Evolutionary conservation across 2,113 vertebrate genomes (phyloP), one percentile per base, ranked within the genome.

Genomic region (Cranoglanis bouderius): DNA sequence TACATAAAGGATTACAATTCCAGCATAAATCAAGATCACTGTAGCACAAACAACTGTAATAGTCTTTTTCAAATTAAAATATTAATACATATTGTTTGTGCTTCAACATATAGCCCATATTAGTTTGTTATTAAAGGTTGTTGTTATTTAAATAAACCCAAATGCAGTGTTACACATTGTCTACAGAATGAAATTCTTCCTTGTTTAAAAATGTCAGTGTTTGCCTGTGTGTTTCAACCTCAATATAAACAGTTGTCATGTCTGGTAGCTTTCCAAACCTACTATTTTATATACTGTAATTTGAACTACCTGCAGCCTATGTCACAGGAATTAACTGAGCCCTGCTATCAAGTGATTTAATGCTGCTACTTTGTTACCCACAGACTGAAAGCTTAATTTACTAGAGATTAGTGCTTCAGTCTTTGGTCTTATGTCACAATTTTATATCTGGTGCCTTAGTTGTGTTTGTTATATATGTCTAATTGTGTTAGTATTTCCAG

Each of bases 271-370:
- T 40, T 74, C 19, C 35, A 74, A 43, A 74, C 72, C 72, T 75
- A 43, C 35, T 13, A 49, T 78, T 49, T n/a, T 29, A 29, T 78
- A 49, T 26, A 0, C n/a, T n/a, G n/a, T n/a, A n/a, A 46, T 77
- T 46, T 46, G 8, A 77, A 77, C 16, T 77, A 46, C 40, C 40
- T 77, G 21, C 70, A 75, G 38, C 32, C 67, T 38, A 38, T 40
- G 38, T 21, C 8, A 75, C 18, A 43, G 9, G 38, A 75, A 43
- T 75, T 40, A 43, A 43, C 19, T 75, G 6, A 24, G 18, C 19
- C 7, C 38, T 74, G 35, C 87, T 82, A 90, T 90, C 92, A 90
- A 93, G 92, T 88, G 87, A 84, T 93, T 93, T 90, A 91, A 93
- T 85, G 87, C 43, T 49, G 91, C 88, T 89, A 92, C 93, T 93